Evolutionary conservation across 2,113 vertebrate species (phyloP), one percentile per base, ranked within the genome.

Genomic region (Catharus minimus): DNA sequence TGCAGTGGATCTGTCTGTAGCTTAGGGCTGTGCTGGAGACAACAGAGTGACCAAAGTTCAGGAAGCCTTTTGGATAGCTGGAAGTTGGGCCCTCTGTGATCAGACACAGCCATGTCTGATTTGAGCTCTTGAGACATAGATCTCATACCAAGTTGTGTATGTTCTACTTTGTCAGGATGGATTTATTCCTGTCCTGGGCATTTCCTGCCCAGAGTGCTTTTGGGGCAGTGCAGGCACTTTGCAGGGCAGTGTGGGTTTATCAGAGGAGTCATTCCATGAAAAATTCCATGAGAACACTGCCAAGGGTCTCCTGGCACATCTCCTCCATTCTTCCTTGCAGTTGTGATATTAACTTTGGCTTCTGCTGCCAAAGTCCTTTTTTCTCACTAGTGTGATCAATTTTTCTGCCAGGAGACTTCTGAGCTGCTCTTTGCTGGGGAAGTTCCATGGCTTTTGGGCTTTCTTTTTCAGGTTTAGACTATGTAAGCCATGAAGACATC

Each of bases 401-500:
- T 83, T 82, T 46, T 77, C 43, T 67, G 11, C 9, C 15, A 15
- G 73, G 36, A 81, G 23, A 3, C 12, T 50, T 62, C 27, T 20
- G 11, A 82, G 39, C 52, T 71, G 43, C 72, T 67, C 23, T 55
- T 30, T 3, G 3, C 36, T 55, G 13, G 19, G 17, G 11, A 88
- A 36, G 12, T 33, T 89, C 58, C 64, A 2, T 66, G 39, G 58
- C 17, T 93, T 67, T 86, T 32, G 93, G 62, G 72, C 7, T 81
- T 85, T 92, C n/a, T 91, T 68, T 83, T 82, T 21, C 91, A 99
- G 99, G 99, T 93, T 97, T 99, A 96, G 99, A 99, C 96, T 99
- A 99, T 18, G 99, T 99, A 92, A 99, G 99, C 96, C 99, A 99
- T 64, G 99, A 99, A 95, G 99, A 99, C 96, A 99, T 99, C 95